Evolutionary conservation across 2,113 vertebrate genomes (phyloP).

Genomic region (Pollachius pollachius): DNA sequence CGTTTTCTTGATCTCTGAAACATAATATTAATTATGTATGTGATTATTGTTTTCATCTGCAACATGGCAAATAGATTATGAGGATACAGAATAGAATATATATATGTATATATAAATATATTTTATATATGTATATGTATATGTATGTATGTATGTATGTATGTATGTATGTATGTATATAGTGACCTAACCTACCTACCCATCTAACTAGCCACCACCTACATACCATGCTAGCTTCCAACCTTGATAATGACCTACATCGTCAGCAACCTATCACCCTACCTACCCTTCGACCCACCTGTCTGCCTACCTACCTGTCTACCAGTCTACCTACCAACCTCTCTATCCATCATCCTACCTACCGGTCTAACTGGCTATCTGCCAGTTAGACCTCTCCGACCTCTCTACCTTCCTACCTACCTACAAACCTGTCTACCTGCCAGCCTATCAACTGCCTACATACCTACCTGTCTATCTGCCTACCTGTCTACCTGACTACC

Average conservation of each 20-base stretch:
- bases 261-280: too few relatives aligned
- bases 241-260: too few relatives aligned
- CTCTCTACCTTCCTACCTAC: not conserved
- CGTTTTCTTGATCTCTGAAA: slow-evolving; percentile 27
- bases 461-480: not conserved
- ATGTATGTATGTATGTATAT: not conserved
- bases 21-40: not conserved
- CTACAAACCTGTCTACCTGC: not conserved
- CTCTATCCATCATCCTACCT: not conserved
- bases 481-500: not conserved
- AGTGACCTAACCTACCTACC: not conserved
- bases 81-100: not conserved
- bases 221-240: not conserved
- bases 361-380: not conserved
- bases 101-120: not conserved
- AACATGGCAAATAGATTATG: not conserved
- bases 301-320: not conserved
- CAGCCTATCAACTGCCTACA: not conserved
- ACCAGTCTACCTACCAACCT: not conserved
- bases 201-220: not conserved
- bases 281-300: too few relatives aligned
- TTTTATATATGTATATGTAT: not conserved
- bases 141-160: not conserved
- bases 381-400: not conserved
- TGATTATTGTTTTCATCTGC: not conserved